These are phyloP conservation scores for Rhyacophila brunnea DNA, from an alignment of 1,140 invertebrate species.

Conservation along the genomic window DNA sequence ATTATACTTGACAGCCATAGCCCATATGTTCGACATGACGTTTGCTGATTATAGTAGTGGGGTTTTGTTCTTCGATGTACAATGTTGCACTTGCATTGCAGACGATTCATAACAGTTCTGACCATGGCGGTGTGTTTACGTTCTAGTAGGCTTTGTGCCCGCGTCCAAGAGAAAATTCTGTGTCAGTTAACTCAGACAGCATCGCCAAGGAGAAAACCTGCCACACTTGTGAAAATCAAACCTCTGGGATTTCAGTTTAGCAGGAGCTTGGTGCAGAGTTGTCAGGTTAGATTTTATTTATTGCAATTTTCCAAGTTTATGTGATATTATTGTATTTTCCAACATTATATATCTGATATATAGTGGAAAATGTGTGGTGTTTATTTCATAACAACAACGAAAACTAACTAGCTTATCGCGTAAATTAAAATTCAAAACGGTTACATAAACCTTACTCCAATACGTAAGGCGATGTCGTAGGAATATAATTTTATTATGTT, in stretches of 20 bases:
- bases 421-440: neutral
- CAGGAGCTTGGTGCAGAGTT: conserved; percentile 55
- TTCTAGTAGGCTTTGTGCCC: conserved; percentile 73
- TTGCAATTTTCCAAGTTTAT: conserved; percentile 14
- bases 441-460: conserved; percentile 21
- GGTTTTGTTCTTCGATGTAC: no score
- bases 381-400: conserved; percentile 13
- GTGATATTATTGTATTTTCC: conserved; percentile 9
- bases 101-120: conserved; percentile 64
- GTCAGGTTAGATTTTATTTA: conserved; percentile 49
- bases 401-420: neutral
- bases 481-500: neutral
- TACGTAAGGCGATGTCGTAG: no score
- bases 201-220: conserved; percentile 59
- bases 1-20: conserved; percentile 10
- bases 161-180: conserved; percentile 70
- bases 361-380: conserved; percentile 3
- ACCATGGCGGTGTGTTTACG: conserved; percentile 77
- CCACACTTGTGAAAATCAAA: conserved; percentile 61
- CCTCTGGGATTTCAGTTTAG: conserved; percentile 54
- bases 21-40: conserved; percentile 41
- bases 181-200: conserved; percentile 68
- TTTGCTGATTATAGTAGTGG: conserved; percentile 51
- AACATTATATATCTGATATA: neutral
- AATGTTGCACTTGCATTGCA: conserved; percentile 40